phyloP scores from a whole-genome alignment of 2,113 vertebrate species.

The Paraplagusia blochii region DNA sequence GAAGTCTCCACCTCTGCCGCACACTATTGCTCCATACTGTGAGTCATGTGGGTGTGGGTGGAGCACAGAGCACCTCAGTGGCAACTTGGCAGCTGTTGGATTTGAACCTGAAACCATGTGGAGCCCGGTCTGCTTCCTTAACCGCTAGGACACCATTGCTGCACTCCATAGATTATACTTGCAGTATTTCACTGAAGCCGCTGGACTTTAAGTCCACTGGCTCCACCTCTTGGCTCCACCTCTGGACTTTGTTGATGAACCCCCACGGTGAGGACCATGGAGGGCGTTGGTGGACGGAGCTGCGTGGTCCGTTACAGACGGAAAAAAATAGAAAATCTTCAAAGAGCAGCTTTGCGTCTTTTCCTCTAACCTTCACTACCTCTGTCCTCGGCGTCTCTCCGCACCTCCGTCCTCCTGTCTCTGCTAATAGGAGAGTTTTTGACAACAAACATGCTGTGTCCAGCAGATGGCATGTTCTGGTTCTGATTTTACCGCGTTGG shows the following conservation, averaged over 20 bases:
- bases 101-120: too few relatives aligned
- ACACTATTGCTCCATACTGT: too few relatives aligned
- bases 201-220: background rate
- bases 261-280: constrained; percentile 31
- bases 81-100: too few relatives aligned
- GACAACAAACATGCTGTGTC: constrained; percentile 30
- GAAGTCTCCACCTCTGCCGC: too few relatives aligned
- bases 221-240: constrained; percentile 45
- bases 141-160: too few relatives aligned
- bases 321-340: constrained; percentile 31
- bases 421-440: constrained; percentile 19
- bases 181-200: too few relatives aligned
- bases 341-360: constrained; percentile 35
- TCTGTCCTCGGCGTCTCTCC: constrained; percentile 17
- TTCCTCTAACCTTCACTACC: constrained; percentile 27
- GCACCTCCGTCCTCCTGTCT: constrained; percentile 1
- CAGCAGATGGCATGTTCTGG: background rate
- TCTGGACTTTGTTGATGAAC: constrained; percentile 34
- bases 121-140: too few relatives aligned
- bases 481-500: constrained; percentile 2
- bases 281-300: constrained; percentile 22
- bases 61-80: too few relatives aligned
- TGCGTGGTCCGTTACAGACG: constrained; percentile 48
- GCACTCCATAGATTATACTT: too few relatives aligned
- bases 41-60: too few relatives aligned